phyloP scores from a whole-genome alignment of 2,888 invertebrate genomes.

The Temnothorax ravouxi region DNA sequence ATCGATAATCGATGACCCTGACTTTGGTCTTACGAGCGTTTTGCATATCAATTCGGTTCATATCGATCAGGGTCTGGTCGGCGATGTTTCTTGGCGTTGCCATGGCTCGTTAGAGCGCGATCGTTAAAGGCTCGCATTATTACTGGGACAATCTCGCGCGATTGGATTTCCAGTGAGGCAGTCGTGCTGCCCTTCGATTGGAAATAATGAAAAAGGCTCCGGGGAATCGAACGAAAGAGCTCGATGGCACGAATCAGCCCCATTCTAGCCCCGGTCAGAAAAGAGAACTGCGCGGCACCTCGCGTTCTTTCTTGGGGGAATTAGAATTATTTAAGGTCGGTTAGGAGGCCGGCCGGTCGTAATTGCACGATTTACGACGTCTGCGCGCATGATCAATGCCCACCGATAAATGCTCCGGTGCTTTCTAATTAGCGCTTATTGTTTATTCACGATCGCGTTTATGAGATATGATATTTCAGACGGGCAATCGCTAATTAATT shows the following conservation, averaged over 20 bases:
- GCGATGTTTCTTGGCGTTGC: conserved; percentile 24
- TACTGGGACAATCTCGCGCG: conserved; percentile 65
- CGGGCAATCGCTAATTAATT: conserved; percentile 31
- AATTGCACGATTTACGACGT: conserved; percentile 44
- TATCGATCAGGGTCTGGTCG: conserved; percentile 29
- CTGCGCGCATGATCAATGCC: conserved; percentile 22
- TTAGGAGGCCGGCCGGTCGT: conserved; percentile 15
- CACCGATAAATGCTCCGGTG: neutral
- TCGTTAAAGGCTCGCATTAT: conserved; percentile 63
- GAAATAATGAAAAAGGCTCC: conserved; percentile 72
- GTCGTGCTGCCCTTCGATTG: conserved; percentile 56
- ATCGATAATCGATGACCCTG: neutral
- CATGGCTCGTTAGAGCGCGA: conserved; percentile 52
- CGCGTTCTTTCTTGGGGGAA: neutral
- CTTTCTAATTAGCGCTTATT: conserved; percentile 40
- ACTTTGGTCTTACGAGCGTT: conserved; percentile 18
- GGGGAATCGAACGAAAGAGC: conserved; percentile 53
- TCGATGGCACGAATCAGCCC: conserved; percentile 35
- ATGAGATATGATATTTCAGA: neutral
- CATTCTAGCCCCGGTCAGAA: neutral
- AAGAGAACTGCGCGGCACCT: neutral
- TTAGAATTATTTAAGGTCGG: conserved; percentile 45
- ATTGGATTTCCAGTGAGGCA: conserved; percentile 61
- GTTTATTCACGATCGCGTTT: neutral
- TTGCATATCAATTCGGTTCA: conserved; percentile 36